Conservation (phyloP, 1,140 invertebrate genomes). For the Achatina immaculata region DNA sequence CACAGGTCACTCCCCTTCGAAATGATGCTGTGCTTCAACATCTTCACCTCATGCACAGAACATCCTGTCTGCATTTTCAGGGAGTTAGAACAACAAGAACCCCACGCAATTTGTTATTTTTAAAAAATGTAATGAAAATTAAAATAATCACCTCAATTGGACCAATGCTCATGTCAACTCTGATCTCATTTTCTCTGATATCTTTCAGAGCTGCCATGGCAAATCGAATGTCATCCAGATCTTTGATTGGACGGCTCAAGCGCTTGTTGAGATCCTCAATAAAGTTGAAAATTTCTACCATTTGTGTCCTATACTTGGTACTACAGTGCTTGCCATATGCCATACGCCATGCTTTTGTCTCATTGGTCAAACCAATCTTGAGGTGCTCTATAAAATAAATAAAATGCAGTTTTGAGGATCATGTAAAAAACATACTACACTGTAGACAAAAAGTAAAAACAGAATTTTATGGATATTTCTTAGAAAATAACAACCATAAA, state of each 20-base stretch:
- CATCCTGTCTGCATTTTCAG: no score
- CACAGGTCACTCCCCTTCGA: no score
- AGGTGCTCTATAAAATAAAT: conserved; percentile 80
- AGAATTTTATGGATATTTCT: no score
- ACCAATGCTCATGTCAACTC: conserved; percentile 93
- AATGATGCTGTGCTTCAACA: no score
- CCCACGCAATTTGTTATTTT: no score
- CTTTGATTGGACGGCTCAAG: conserved; percentile 86
- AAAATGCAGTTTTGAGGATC: conserved; percentile 1
- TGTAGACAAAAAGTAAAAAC: no score
- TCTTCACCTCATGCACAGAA: no score
- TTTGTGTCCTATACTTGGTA: conserved; percentile 91
- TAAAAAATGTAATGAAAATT: no score
- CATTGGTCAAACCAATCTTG: conserved; percentile 86
- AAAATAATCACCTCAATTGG: conserved; percentile 83
- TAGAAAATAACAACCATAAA: no score
- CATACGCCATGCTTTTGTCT: conserved; percentile 86
- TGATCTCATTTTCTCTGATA: conserved; percentile 93
- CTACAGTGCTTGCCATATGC: conserved; percentile 92
- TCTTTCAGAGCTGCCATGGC: conserved; percentile 94
- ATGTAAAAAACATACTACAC: background rate
- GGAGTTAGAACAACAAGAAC: no score
- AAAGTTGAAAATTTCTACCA: conserved; percentile 93
- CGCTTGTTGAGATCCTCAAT: conserved; percentile 93
- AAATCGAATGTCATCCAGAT: conserved; percentile 92